phyloP scores from a whole-genome alignment of 2,888 invertebrate genomes.

The Pachydiplax longipennis region DNA sequence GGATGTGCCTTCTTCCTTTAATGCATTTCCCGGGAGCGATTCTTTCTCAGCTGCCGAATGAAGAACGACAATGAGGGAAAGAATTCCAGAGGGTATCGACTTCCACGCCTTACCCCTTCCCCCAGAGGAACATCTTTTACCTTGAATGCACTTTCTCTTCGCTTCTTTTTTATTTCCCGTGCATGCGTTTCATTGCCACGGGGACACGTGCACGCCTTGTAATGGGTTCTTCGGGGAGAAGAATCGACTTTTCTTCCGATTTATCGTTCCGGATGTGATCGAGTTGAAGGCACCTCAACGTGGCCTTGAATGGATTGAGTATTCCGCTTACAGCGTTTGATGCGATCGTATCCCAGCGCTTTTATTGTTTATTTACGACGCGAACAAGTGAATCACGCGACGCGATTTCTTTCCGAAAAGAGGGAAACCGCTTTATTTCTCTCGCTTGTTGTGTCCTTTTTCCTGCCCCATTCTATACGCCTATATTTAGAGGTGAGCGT shows the following conservation, averaged over 20 bases:
- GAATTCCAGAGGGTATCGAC: not conserved
- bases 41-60: not conserved
- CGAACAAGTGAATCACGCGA: not conserved
- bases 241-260: not conserved
- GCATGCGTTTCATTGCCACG: slow-evolving; percentile 31
- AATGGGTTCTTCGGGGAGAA: not conserved
- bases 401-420: not conserved
- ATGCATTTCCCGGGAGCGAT: not conserved
- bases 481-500: too few species aligned
- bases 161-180: not conserved
- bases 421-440: too few species aligned
- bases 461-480: too few species aligned
- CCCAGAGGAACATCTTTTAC: not conserved
- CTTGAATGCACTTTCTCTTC: not conserved
- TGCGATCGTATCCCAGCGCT: not conserved
- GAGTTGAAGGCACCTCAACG: not conserved
- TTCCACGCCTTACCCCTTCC: not conserved
- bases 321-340: not conserved
- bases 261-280: not conserved
- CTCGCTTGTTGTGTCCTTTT: too few species aligned
- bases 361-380: not conserved
- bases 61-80: not conserved
- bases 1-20: not conserved
- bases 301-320: not conserved
- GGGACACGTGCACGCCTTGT: slow-evolving; percentile 18